Percentiles rank a stretch among this genome's conserved stretches.
phyloP scores from a whole-genome alignment of 2,113 vertebrate species.

The Callipepla californica region DNA sequence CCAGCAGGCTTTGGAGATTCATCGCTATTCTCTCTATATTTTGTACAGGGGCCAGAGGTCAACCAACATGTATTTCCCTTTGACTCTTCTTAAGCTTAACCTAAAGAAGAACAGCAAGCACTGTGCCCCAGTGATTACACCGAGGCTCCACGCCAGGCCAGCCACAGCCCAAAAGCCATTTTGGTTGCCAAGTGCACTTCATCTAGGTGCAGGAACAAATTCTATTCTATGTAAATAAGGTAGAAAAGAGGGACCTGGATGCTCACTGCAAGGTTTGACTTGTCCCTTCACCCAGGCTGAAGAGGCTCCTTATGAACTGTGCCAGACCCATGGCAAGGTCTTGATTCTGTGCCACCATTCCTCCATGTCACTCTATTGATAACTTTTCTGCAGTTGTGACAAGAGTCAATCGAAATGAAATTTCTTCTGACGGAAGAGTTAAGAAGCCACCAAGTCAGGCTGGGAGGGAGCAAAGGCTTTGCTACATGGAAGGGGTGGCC shows the following conservation, averaged over 20 bases:
- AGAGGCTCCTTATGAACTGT: neutral
- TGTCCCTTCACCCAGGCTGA: neutral
- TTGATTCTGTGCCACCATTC: neutral
- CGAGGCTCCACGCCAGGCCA: neutral
- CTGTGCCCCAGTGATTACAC: neutral
- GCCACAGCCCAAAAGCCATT: neutral
- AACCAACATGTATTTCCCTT: conserved; percentile 66
- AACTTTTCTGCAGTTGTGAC: neutral
- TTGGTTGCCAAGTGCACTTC: neutral
- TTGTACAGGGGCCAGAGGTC: conserved; percentile 68
- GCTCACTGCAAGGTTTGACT: neutral
- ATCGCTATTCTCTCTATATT: conserved; percentile 76
- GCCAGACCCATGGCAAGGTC: neutral
- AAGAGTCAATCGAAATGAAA: neutral
- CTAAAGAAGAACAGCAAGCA: neutral
- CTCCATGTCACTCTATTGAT: neutral
- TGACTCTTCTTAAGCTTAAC: conserved; percentile 32
- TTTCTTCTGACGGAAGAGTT: neutral
- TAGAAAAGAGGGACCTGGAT: neutral
- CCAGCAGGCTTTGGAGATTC: conserved; percentile 70
- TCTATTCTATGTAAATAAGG: neutral
- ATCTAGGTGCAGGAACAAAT: neutral
- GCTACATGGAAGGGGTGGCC: neutral
- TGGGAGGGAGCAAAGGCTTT: neutral
- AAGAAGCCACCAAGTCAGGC: neutral